Percentiles rank a stretch among this genome's conserved stretches.
These are phyloP conservation scores for Leptoclinus maculatus DNA, from an alignment of 2,797 vertebrate genomes.

Conservation along the genomic window DNA sequence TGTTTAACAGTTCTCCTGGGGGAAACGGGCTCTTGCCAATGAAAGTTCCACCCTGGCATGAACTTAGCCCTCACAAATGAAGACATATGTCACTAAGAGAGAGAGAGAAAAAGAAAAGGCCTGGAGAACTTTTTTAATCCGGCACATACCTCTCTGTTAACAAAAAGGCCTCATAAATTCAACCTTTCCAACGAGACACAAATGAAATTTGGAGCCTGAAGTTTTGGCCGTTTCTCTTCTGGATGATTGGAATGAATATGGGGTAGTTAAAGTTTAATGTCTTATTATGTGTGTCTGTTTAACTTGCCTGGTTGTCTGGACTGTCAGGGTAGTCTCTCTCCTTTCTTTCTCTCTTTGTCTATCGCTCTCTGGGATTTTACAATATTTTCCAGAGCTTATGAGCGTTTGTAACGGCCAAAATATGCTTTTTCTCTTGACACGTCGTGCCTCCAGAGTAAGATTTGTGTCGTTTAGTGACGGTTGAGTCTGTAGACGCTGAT, in stretches of 20 bases:
- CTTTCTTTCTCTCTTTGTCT: constrained; percentile 36
- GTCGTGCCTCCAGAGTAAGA: constrained; percentile 51
- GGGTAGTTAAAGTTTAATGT: constrained; percentile 87
- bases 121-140: constrained; percentile 73
- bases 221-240: constrained; percentile 80
- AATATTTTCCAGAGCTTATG: constrained; percentile 61
- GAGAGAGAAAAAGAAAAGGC: constrained; percentile 55
- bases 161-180: constrained; percentile 82
- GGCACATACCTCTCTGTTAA: constrained; percentile 78
- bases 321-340: constrained; percentile 62
- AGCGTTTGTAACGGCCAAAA: constrained; percentile 42
- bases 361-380: constrained; percentile 38
- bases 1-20: constrained; percentile 82
- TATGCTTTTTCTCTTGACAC: constrained; percentile 46
- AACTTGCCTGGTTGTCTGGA: constrained; percentile 74
- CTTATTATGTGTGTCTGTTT: constrained; percentile 85
- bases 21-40: constrained; percentile 82
- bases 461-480: constrained; percentile 53
- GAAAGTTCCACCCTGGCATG: constrained; percentile 85
- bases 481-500: constrained; percentile 17
- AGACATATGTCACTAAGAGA: constrained; percentile 82
- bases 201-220: constrained; percentile 82
- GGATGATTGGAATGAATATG: constrained; percentile 84
- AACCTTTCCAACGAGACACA: constrained; percentile 81
- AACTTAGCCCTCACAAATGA: constrained; percentile 84